Percentiles rank a stretch among this genome's conserved stretches.
These are phyloP conservation scores for Ochropleura leucogaster DNA, from an alignment of 2,888 invertebrate genomes.

Conservation along the genomic window DNA sequence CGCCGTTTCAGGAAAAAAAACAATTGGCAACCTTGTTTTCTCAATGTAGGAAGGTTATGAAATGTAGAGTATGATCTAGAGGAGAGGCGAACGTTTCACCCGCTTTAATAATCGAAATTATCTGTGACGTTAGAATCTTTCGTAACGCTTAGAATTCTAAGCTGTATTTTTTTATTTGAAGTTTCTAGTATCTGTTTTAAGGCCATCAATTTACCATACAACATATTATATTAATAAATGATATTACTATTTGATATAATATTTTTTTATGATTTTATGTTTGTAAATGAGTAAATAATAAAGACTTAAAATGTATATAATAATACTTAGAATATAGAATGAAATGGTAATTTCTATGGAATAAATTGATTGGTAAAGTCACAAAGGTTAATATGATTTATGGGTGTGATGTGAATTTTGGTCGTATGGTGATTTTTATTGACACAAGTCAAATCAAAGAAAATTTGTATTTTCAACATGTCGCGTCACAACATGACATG, in stretches of 20 bases:
- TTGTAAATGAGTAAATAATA: neutral
- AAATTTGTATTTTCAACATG: too few species aligned
- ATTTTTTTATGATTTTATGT: too few species aligned
- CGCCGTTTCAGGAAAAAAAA: constrained; percentile 10
- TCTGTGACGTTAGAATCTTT: neutral
- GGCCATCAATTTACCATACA: neutral
- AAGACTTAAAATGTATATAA: neutral
- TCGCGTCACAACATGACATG: neutral
- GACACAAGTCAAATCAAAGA: neutral
- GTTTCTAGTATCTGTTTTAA: neutral
- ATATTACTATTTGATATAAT: too few species aligned
- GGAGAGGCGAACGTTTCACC: neutral
- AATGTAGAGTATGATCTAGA: neutral
- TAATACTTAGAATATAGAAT: neutral
- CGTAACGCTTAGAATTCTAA: neutral
- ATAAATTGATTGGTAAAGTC: neutral
- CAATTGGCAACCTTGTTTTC: constrained; percentile 8
- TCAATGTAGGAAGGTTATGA: constrained; percentile 2
- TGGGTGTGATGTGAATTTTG: neutral
- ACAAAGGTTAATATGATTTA: neutral
- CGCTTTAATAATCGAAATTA: neutral
- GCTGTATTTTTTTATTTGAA: neutral
- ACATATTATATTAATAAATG: too few species aligned
- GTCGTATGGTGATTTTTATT: neutral
- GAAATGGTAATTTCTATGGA: neutral